Percentiles rank a stretch among this genome's conserved stretches.
phyloP scores from a whole-genome alignment of 2,888 invertebrate genomes.

The Lithophane semibrunnea region DNA sequence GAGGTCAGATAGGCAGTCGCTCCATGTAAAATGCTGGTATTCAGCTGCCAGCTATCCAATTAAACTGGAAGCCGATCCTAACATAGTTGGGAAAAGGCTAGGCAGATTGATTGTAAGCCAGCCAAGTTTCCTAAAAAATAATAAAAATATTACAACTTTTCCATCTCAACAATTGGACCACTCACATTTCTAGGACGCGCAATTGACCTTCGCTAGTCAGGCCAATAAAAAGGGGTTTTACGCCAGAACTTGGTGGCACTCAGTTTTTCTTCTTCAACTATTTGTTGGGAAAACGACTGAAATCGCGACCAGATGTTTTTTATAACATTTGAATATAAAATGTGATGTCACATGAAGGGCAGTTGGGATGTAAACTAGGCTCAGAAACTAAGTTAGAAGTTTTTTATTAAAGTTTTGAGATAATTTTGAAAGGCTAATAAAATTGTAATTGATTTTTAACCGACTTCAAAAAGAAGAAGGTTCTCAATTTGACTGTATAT shows the following conservation, averaged over 20 bases:
- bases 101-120: too few species aligned
- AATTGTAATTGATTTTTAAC: not conserved
- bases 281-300: conserved; percentile 49
- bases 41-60: too few species aligned
- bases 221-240: conserved; percentile 83
- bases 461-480: too few species aligned
- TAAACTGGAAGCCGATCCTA: too few species aligned
- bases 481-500: too few species aligned
- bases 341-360: conserved; percentile 12
- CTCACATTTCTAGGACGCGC: conserved; percentile 59
- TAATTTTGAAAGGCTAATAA: not conserved
- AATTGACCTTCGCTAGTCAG: conserved; percentile 78
- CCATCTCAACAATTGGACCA: conserved; percentile 39
- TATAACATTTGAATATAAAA: conserved; percentile 45
- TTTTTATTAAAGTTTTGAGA: not conserved
- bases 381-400: conserved; percentile 1
- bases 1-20: too few species aligned
- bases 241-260: conserved; percentile 72
- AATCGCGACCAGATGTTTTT: conserved; percentile 31
- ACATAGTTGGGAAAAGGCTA: too few species aligned
- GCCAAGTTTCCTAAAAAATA: too few species aligned
- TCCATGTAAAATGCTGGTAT: too few species aligned
- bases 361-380: not conserved
- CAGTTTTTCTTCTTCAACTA: conserved; percentile 65
- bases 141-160: too few species aligned